Base-by-base conservation (phyloP, 2,113 vertebrate species). In the Astur gentilis region DNA sequence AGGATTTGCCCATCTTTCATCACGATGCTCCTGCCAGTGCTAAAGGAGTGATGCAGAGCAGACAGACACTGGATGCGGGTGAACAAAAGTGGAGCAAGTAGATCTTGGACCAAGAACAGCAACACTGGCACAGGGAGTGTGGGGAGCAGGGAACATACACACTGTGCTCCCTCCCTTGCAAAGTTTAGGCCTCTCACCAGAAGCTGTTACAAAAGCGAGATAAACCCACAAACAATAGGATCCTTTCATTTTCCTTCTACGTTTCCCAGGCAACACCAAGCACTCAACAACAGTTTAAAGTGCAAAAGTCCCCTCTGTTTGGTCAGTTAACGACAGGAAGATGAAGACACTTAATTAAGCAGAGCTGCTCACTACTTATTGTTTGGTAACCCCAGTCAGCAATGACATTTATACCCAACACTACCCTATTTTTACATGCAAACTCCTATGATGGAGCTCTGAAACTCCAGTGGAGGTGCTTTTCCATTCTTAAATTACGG, bases 211-310 rank as follows among this genome's bases (percentile, higher is more conserved):
- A 97, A 94, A 96, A 94, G 44, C 60, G 95, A 96, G 95, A 96
- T 94, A 98, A 96, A 71, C 6, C 26, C 45, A 72, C 52, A 95
- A 96, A 95, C 96, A 97, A 93, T 86, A 96, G 38, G 31, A 66
- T 54, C 40, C 34, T 66, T 40, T 72, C 38, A 55, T 77, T 91
- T 83, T 77, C 58, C n/a, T 72, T 65, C 52, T 36, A 47, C 14
- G 91, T 97, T 97, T 95, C 97, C 97, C 97, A 98, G 97, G 96
- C 97, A 98, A 98, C 97, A 66, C 73, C 90, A 87, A 96, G 94
- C 83, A 90, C 90, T 95, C 95, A 96, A 94, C 95, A 96, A 93
- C 92, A 97, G 97, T 95, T 97, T 95, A 93, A 93, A 91, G 95
- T 93, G 58, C 65, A 54, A 60, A 79, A 71, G 13, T 84, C 80